phyloP scores from a whole-genome alignment of 1,140 invertebrate species.

The Philaenus spumarius region DNA sequence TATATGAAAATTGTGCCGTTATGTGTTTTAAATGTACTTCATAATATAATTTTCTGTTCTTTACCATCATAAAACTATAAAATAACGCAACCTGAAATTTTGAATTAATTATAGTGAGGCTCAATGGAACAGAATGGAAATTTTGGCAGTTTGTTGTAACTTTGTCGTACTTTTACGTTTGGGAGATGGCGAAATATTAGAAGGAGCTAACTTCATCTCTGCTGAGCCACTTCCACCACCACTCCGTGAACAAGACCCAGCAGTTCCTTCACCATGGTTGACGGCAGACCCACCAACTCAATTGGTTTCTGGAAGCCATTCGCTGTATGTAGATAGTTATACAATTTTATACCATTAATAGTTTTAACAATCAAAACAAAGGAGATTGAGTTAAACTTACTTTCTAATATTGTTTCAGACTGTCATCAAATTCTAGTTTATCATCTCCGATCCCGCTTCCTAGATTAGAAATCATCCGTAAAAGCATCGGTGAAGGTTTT shows the following conservation, averaged over 20 bases:
- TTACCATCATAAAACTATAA: too few relatives aligned
- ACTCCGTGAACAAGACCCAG: constrained; percentile 26
- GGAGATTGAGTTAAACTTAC: not conserved
- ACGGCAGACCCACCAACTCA: constrained; percentile 17
- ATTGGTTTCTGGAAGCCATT: not conserved
- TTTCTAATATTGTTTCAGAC: not conserved
- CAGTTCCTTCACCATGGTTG: constrained; percentile 32
- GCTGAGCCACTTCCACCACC: constrained; percentile 30
- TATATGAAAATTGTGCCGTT: not conserved
- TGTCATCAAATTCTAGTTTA: not conserved
- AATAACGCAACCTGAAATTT: too few relatives aligned
- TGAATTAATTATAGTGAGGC: not conserved
- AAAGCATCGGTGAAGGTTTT: constrained; percentile 19
- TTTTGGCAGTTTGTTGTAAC: constrained; percentile 42
- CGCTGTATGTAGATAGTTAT: not conserved
- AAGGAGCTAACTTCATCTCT: not conserved
- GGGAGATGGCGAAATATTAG: not conserved
- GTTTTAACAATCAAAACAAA: not conserved
- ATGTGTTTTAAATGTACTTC: not conserved
- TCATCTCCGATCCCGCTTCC: not conserved
- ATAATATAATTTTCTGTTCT: not conserved
- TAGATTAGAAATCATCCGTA: constrained; percentile 3
- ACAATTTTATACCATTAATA: not conserved
- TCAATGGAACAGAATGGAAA: constrained; percentile 20
- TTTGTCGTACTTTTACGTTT: constrained; percentile 30